These are phyloP conservation scores for Cetoscarus ocellatus DNA, from an alignment of 2,797 vertebrate genomes.

Conservation along the genomic window DNA sequence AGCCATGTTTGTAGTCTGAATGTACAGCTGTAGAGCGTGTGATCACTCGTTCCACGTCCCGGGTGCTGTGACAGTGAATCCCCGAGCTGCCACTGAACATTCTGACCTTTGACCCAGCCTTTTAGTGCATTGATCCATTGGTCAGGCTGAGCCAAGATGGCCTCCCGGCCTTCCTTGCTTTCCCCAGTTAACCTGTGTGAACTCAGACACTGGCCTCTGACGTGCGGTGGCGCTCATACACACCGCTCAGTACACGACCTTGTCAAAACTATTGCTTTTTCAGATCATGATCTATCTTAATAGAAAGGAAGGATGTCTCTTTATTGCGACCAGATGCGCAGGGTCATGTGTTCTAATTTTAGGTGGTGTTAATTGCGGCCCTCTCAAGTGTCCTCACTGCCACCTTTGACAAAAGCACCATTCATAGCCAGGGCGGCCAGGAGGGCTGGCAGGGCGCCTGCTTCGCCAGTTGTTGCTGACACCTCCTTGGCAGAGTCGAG, in stretches of 20 bases:
- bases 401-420: slow-evolving; percentile 82
- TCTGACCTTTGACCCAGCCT: slow-evolving; percentile 80
- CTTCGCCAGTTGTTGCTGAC: slow-evolving; percentile 84
- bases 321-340: slow-evolving; percentile 43
- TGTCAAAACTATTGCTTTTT: slow-evolving; percentile 38
- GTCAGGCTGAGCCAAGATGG: slow-evolving; percentile 75
- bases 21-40: slow-evolving; percentile 18
- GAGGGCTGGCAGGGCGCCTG: slow-evolving; percentile 60
- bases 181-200: slow-evolving; percentile 60
- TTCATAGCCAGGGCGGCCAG: slow-evolving; percentile 71
- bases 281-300: slow-evolving; percentile 27
- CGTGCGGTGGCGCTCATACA: slow-evolving; percentile 12
- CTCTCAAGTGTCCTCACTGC: slow-evolving; percentile 86
- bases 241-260: slow-evolving; percentile 11
- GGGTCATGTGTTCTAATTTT: slow-evolving; percentile 82
- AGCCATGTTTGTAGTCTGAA: slow-evolving; percentile 8
- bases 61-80: slow-evolving; percentile 70
- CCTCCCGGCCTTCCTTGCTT: slow-evolving; percentile 30
- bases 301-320: slow-evolving; percentile 5
- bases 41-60: slow-evolving; percentile 32
- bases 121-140: slow-evolving; percentile 80
- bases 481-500: slow-evolving; percentile 70
- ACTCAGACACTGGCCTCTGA: slow-evolving; percentile 43
- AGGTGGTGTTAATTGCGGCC: slow-evolving; percentile 85
- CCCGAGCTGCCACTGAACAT: slow-evolving; percentile 71